Evolutionary conservation across 1,140 invertebrate genomes (phyloP).

Genomic region (Pachyrhynchus sulphureomaculatus): DNA sequence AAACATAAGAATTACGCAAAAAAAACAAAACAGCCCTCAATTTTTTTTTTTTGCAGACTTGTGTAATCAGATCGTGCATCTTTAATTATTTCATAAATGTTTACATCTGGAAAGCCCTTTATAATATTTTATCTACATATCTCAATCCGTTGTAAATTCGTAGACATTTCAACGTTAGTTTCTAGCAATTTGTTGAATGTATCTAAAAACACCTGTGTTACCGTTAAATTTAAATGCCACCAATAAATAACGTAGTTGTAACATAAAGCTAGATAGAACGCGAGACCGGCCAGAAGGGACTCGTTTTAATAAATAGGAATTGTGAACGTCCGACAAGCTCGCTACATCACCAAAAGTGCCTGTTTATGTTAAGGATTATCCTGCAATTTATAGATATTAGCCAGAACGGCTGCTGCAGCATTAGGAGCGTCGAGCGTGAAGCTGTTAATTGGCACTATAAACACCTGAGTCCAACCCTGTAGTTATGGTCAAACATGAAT

Average conservation of each 20-base stretch:
- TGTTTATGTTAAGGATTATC: conserved; percentile 51
- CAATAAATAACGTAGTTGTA: conserved; percentile 9
- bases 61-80: too few species aligned
- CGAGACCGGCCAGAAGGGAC: conserved; percentile 7
- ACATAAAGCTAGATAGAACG: neutral
- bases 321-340: conserved; percentile 39
- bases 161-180: too few species aligned
- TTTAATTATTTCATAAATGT: too few species aligned
- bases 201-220: conserved; percentile 16
- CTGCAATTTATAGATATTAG: conserved; percentile 50
- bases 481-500: too few species aligned
- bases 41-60: too few species aligned
- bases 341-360: conserved; percentile 47
- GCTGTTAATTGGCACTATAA: conserved; percentile 43
- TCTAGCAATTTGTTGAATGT: too few species aligned
- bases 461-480: conserved; percentile 43
- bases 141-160: too few species aligned
- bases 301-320: conserved; percentile 42
- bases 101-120: too few species aligned
- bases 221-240: conserved; percentile 15
- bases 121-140: too few species aligned
- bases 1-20: too few species aligned
- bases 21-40: too few species aligned
- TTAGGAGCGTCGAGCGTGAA: conserved; percentile 30
- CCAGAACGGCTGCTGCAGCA: conserved; percentile 29